Conservation (phyloP, 2,797 vertebrate genomes). For the Hypotaenidia okinawae region DNA sequence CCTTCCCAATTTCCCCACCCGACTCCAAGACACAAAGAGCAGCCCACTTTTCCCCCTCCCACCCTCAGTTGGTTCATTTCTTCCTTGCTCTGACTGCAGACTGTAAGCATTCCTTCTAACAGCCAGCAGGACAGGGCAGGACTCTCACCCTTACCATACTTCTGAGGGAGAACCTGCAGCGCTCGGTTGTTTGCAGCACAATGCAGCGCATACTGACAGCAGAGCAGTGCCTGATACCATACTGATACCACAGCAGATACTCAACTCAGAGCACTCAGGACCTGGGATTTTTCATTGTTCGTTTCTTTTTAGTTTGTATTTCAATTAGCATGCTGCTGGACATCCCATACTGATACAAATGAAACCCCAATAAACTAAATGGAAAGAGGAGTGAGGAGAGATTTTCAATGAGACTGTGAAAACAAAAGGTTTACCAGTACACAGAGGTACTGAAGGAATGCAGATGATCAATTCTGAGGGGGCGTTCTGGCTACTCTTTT, state of each 20-base stretch:
- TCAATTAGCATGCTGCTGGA: not conserved
- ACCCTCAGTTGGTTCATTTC: not conserved
- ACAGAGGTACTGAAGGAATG: not conserved
- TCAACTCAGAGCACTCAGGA: not conserved
- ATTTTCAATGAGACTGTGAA: not conserved
- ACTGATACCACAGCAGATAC: not conserved
- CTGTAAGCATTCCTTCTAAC: not conserved
- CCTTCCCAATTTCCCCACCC: not conserved
- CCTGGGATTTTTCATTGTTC: not conserved
- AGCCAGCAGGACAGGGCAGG: not conserved
- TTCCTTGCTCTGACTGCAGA: not conserved
- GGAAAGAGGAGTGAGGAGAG: not conserved
- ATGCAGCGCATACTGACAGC: not conserved
- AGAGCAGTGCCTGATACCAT: not conserved
- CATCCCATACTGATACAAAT: not conserved
- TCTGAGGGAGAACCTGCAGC: not conserved
- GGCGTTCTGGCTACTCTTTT: not conserved
- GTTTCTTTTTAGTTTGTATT: not conserved
- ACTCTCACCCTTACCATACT: not conserved
- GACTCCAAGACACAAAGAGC: rapidly evolving
- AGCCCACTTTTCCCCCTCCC: not conserved
- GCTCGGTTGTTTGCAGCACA: not conserved
- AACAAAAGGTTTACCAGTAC: not conserved
- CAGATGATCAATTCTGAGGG: not conserved
- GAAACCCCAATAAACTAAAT: not conserved